Conservation (phyloP, 2,888 invertebrate genomes). For the Parnassius mnemosyne region DNA sequence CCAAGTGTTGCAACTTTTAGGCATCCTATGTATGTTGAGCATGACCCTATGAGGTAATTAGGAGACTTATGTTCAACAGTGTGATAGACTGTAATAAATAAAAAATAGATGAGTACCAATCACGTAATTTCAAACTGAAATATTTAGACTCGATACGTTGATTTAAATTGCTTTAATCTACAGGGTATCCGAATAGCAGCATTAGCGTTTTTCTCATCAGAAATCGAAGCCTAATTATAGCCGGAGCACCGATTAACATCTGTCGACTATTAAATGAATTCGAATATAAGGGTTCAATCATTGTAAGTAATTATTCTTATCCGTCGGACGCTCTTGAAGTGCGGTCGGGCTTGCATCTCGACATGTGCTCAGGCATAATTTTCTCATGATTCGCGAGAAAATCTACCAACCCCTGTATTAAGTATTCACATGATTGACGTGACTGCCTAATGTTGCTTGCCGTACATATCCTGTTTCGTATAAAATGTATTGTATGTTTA, state of each 20-base stretch:
- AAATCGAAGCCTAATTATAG: constrained; percentile 76
- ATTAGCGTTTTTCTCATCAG: constrained; percentile 72
- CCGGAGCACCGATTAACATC: constrained; percentile 75
- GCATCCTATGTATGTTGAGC: no score
- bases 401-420: constrained; percentile 75
- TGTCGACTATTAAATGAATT: constrained; percentile 79
- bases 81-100: no score
- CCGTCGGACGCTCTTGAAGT: constrained; percentile 77
- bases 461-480: constrained; percentile 55
- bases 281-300: constrained; percentile 78
- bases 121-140: constrained; percentile 15
- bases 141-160: constrained; percentile 37
- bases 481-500: constrained; percentile 28
- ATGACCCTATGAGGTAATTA: no score
- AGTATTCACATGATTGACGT: constrained; percentile 65
- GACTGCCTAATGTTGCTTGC: constrained; percentile 59
- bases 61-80: no score
- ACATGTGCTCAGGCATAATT: constrained; percentile 64
- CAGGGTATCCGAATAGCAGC: constrained; percentile 32
- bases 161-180: constrained; percentile 48
- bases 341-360: constrained; percentile 53
- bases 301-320: constrained; percentile 80
- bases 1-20: no score
- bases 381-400: constrained; percentile 77
- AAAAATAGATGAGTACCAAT: background rate